Conservation (phyloP, 1,140 invertebrate species). For the Hyles vespertilio region DNA sequence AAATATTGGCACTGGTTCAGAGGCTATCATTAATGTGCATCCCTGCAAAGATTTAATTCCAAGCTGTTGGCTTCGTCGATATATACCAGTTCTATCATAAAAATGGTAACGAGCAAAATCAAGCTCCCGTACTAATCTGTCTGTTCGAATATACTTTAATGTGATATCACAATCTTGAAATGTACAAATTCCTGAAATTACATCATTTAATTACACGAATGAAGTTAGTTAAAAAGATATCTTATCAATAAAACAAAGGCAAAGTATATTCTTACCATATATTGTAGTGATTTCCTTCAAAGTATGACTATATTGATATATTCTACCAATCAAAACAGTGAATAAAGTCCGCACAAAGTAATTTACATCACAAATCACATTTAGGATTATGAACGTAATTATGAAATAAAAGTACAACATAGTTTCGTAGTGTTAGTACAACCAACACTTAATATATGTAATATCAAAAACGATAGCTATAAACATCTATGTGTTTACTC, state of each 20-base stretch:
- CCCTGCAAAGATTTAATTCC: constrained; percentile 78
- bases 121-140: constrained; percentile 81
- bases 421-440: no score
- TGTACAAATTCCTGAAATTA: constrained; percentile 78
- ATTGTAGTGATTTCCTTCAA: constrained; percentile 39
- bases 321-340: constrained; percentile 38
- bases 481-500: no score
- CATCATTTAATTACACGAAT: no score
- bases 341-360: constrained; percentile 46
- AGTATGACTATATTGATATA: constrained; percentile 30
- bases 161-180: constrained; percentile 82
- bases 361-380: constrained; percentile 43
- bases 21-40: constrained; percentile 77
- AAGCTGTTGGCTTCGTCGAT: constrained; percentile 67
- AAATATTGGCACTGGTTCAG: constrained; percentile 79
- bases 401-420: constrained; percentile 5
- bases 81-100: constrained; percentile 79
- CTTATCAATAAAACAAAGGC: constrained; percentile 2
- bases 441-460: no score
- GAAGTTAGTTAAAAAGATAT: neutral
- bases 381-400: constrained; percentile 30
- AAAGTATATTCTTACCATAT: constrained; percentile 41
- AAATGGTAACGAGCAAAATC: constrained; percentile 84
- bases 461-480: no score
- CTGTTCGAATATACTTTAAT: constrained; percentile 82